Evolutionary conservation across 2,113 vertebrate genomes (phyloP).

Genomic region (Amphilophus citrinellus): DNA sequence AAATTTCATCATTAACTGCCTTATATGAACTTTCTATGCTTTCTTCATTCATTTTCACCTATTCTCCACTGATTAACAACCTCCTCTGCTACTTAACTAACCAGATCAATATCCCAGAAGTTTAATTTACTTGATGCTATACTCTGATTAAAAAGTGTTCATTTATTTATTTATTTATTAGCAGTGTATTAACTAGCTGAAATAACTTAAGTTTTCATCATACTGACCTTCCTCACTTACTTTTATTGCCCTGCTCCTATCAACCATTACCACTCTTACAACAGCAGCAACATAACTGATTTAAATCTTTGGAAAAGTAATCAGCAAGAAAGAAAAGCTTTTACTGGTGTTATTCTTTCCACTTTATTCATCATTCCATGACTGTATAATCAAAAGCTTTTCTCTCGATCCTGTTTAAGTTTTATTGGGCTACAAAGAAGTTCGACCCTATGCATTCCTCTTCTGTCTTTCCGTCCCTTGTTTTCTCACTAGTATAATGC

Average conservation of each 20-base stretch:
- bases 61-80: neutral
- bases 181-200: conserved; percentile 10
- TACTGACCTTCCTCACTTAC: neutral
- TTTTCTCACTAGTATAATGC: conserved; percentile 34
- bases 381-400: neutral
- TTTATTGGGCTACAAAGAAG: neutral
- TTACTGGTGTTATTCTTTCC: neutral
- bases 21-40: conserved; percentile 3
- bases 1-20: neutral
- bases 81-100: no score
- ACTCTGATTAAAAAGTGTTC: no score
- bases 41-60: conserved; percentile 30
- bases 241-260: neutral
- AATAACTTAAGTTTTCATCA: conserved; percentile 36
- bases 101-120: no score
- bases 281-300: neutral
- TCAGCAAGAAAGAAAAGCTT: neutral
- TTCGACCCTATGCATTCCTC: neutral
- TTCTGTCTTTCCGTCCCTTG: neutral
- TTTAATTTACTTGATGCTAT: no score
- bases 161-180: no score
- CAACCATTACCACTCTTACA: neutral
- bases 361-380: neutral
- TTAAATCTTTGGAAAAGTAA: conserved; percentile 1
- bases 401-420: neutral